phyloP scores from a whole-genome alignment of 64 coral and sea anemone species.

The Anthopleura sola region DNA sequence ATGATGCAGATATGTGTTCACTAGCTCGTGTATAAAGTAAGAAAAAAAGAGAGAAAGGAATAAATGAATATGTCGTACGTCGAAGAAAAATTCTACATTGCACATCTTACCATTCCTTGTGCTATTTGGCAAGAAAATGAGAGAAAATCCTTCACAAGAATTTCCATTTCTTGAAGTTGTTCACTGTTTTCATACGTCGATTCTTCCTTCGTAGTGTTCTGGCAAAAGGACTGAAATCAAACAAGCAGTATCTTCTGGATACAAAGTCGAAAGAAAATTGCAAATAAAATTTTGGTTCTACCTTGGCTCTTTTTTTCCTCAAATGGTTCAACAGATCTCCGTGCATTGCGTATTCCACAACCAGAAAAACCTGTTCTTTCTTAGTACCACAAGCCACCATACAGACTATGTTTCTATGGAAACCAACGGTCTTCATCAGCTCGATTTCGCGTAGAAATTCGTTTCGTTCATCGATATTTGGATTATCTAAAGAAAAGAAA shows the following conservation, averaged over 20 bases:
- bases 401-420: constrained; percentile 74
- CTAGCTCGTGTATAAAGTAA: too few relatives aligned
- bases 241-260: neutral
- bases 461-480: constrained; percentile 43
- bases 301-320: constrained; percentile 57
- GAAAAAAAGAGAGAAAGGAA: too few relatives aligned
- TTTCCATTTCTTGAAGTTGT: neutral
- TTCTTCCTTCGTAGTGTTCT: neutral
- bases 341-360: constrained; percentile 62
- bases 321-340: constrained; percentile 70
- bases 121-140: constrained; percentile 33
- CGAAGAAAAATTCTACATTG: too few relatives aligned
- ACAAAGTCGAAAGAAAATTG: too few relatives aligned
- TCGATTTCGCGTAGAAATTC: constrained; percentile 84
- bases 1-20: too few relatives aligned
- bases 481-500: constrained; percentile 18
- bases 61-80: too few relatives aligned
- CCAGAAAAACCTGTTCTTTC: constrained; percentile 56
- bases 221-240: neutral
- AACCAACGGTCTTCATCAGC: constrained; percentile 79
- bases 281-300: neutral
- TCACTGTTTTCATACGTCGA: neutral
- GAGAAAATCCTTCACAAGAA: neutral
- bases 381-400: constrained; percentile 75
- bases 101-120: neutral